A percentile compares a stretch with the other conserved stretches of the same genome.
Conservation (phyloP, 2,888 invertebrate species). For the Saturnia japonica region DNA sequence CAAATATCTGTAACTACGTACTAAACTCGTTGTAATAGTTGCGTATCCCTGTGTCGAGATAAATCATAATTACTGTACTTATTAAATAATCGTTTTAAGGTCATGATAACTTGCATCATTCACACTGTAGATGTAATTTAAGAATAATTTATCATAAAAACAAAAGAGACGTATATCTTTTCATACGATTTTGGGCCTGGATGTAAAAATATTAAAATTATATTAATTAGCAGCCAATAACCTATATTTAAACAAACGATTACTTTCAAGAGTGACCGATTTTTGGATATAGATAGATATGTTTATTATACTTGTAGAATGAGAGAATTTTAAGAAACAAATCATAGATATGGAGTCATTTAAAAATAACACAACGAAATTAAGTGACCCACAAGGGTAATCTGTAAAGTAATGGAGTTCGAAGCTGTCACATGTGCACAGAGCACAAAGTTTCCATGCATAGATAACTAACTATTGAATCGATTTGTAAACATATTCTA, state of each 20-base stretch:
- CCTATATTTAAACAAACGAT: no score
- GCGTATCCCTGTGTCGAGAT: slow-evolving; percentile 35
- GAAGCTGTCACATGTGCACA: background rate
- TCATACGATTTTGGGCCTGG: background rate
- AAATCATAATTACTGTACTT: slow-evolving; percentile 24
- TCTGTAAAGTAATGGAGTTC: background rate
- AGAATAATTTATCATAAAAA: background rate
- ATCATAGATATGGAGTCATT: background rate
- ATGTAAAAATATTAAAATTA: background rate
- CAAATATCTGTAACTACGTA: slow-evolving; percentile 50
- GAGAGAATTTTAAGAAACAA: background rate
- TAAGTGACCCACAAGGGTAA: background rate
- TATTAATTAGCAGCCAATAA: background rate
- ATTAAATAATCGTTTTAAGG: background rate
- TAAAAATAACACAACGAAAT: background rate
- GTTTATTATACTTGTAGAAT: background rate
- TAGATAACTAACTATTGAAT: background rate
- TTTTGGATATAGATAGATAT: background rate
- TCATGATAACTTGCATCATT: background rate
- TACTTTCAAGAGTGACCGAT: background rate
- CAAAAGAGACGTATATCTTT: background rate
- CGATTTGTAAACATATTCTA: no score
- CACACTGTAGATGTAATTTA: background rate
- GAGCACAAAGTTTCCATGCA: background rate
- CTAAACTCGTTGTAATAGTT: slow-evolving; percentile 67